Evolutionary conservation across 2,797 vertebrate species (phyloP).

Genomic region (Poeciliopsis presidionis): DNA sequence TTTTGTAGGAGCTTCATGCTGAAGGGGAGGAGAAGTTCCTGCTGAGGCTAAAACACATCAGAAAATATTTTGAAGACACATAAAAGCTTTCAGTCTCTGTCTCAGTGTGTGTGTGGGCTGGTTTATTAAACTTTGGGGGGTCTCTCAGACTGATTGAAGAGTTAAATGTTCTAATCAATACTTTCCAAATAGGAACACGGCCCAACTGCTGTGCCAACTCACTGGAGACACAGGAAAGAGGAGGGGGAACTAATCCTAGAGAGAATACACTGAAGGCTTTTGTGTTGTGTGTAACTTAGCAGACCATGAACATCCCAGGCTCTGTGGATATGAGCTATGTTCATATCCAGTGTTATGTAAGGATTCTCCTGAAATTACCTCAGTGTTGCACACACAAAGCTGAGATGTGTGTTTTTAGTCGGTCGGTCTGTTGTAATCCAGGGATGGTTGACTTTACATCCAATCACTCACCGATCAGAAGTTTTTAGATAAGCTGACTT

Average conservation of each 20-base stretch:
- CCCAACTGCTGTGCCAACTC: conserved; percentile 81
- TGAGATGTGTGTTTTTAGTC: background rate
- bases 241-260: conserved; percentile 40
- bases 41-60: background rate
- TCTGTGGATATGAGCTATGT: background rate
- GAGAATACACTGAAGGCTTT: conserved; percentile 6
- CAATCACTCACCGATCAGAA: background rate
- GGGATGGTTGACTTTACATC: background rate
- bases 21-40: background rate
- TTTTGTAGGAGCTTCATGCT: background rate
- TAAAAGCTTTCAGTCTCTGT: background rate
- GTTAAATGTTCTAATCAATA: conserved; percentile 89
- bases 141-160: conserved; percentile 72
- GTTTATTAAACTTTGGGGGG: conserved; percentile 43
- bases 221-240: conserved; percentile 67
- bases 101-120: background rate
- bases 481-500: background rate
- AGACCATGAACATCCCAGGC: background rate
- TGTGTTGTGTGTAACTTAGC: conserved; percentile 19
- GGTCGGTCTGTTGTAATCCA: background rate
- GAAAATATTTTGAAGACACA: conserved; percentile 1
- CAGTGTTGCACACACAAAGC: background rate
- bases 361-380: background rate
- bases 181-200: conserved; percentile 91
- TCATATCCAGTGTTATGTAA: too few relatives aligned